phyloP scores from a whole-genome alignment of 2,888 invertebrate species.

The Macropis europaea region DNA sequence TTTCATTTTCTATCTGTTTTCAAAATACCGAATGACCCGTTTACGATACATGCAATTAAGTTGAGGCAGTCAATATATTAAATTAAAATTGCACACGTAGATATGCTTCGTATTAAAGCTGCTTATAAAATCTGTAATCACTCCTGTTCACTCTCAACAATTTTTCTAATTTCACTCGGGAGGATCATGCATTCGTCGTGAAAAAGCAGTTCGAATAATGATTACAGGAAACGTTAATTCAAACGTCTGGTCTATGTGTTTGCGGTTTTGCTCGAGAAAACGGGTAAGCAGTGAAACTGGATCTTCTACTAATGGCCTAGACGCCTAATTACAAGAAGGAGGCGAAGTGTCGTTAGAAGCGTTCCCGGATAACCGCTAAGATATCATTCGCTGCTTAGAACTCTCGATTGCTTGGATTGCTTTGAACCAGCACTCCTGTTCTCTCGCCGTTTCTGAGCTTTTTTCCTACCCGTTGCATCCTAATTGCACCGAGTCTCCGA shows the following conservation, averaged over 20 bases:
- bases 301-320: constrained; percentile 53
- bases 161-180: too few species aligned
- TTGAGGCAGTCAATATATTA: too few species aligned
- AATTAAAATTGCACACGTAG: too few species aligned
- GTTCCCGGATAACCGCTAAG: constrained; percentile 52
- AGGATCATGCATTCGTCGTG: too few species aligned
- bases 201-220: constrained; percentile 7
- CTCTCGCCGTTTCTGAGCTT: neutral
- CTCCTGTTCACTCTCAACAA: too few species aligned
- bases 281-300: constrained; percentile 50
- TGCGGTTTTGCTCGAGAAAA: constrained; percentile 18
- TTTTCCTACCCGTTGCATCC: neutral
- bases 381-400: constrained; percentile 43
- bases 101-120: too few species aligned
- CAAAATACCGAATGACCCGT: too few species aligned
- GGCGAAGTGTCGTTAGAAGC: constrained; percentile 59
- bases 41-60: too few species aligned
- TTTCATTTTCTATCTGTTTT: too few species aligned
- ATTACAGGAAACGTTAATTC: constrained; percentile 18
- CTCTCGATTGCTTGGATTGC: constrained; percentile 22
- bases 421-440: constrained; percentile 10
- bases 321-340: constrained; percentile 67
- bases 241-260: constrained; percentile 18
- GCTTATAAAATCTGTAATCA: too few species aligned
- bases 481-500: neutral